These are phyloP conservation scores for Lucilia cuprina DNA, from an alignment of 1,140 invertebrate species.

Conservation along the genomic window DNA sequence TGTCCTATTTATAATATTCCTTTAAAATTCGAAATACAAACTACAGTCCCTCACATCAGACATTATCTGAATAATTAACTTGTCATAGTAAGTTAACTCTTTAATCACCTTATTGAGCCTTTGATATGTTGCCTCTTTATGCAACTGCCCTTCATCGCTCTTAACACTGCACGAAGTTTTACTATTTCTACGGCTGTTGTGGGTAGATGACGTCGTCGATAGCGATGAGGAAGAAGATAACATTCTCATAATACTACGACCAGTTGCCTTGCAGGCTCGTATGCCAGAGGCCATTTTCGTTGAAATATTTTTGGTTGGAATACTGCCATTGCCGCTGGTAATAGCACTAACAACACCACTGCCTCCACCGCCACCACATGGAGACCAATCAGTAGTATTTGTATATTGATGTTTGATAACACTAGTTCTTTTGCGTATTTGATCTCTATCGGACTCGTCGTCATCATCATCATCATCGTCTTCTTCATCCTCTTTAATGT, in stretches of 20 bases:
- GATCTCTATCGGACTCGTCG: not conserved
- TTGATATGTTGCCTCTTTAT: not conserved
- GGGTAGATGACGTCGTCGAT: not conserved
- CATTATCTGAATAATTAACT: too few species aligned
- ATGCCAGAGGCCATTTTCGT: constrained; percentile 26
- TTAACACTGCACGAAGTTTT: not conserved
- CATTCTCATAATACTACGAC: constrained; percentile 6
- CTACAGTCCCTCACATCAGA: too few species aligned
- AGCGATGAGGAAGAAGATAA: not conserved
- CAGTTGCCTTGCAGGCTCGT: constrained; percentile 7
- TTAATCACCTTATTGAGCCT: not conserved
- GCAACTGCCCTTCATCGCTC: not conserved
- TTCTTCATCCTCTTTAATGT: not conserved
- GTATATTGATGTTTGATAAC: constrained; percentile 2
- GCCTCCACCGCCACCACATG: not conserved
- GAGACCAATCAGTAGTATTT: constrained; percentile 14
- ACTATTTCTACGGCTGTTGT: not conserved
- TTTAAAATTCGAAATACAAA: too few species aligned
- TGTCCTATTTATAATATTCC: too few species aligned
- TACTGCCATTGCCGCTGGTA: not conserved
- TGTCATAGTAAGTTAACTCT: too few species aligned
- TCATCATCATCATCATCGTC: constrained; percentile 18
- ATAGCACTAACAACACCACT: not conserved
- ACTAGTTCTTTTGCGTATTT: constrained; percentile 8
- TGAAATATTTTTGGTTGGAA: constrained; percentile 12